phyloP scores from a whole-genome alignment of 2,888 invertebrate genomes.

The Ichneumoninae sp. region DNA sequence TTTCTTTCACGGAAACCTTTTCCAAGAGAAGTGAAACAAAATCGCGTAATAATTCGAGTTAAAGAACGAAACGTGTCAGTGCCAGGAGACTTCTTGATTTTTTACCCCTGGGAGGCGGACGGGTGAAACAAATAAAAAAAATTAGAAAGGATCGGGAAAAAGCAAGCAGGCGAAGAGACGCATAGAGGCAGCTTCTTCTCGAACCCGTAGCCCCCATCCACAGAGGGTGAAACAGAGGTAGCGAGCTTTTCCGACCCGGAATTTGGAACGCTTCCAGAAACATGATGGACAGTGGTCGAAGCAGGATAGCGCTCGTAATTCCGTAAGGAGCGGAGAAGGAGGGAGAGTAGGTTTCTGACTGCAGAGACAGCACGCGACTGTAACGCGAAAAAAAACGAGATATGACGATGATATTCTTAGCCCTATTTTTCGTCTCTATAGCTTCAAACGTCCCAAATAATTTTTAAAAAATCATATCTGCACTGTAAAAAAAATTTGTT shows the following conservation, averaged over 20 bases:
- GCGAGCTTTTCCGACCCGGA: conserved; percentile 59
- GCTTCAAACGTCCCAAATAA: neutral
- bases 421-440: conserved; percentile 1
- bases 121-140: conserved; percentile 26
- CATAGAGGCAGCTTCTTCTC: conserved; percentile 54
- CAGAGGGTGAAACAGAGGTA: conserved; percentile 41
- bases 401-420: conserved; percentile 50
- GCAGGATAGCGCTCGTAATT: conserved; percentile 64
- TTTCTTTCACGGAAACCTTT: neutral
- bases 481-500: too few species aligned
- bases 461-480: neutral
- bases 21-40: conserved; percentile 27
- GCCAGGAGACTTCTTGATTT: conserved; percentile 61
- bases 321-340: conserved; percentile 21
- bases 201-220: neutral
- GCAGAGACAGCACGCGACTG: conserved; percentile 33
- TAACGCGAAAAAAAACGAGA: conserved; percentile 48
- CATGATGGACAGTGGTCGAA: conserved; percentile 72
- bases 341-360: conserved; percentile 37
- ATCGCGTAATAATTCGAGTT: conserved; percentile 58
- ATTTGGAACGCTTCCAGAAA: conserved; percentile 73
- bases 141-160: neutral
- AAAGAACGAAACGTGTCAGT: conserved; percentile 59
- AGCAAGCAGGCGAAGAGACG: conserved; percentile 41
- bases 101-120: conserved; percentile 44